Evolutionary conservation across 2,113 vertebrate species (phyloP).

Genomic region (Muntiacus reevesi): DNA sequence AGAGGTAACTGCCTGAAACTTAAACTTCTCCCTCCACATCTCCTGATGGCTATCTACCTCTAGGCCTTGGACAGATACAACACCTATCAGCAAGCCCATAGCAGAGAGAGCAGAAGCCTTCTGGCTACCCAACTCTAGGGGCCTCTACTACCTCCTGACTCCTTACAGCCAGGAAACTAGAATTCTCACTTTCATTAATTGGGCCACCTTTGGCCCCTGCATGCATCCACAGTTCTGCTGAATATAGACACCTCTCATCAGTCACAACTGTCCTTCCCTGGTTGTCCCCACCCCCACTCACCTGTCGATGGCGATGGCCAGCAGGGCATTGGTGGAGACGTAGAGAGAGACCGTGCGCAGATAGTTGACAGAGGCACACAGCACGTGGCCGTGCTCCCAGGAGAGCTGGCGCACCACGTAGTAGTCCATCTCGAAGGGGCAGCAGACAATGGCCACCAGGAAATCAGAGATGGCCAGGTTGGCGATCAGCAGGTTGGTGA

Average conservation of each 20-base stretch:
- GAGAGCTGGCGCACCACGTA: constrained; percentile 95
- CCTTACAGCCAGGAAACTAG: neutral
- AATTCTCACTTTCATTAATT: neutral
- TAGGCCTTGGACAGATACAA: neutral
- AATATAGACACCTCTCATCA: neutral
- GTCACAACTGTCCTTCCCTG: neutral
- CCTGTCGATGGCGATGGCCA: constrained; percentile 97
- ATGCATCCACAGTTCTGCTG: accelerated
- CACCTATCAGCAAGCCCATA: neutral
- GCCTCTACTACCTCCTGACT: neutral
- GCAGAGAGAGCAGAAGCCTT: neutral
- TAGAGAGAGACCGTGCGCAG: constrained; percentile 93
- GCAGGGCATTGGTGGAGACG: constrained; percentile 95
- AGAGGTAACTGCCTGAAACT: neutral
- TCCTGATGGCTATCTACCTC: neutral
- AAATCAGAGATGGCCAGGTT: constrained; percentile 97
- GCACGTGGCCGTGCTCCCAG: constrained; percentile 93
- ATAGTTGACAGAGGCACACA: constrained; percentile 95
- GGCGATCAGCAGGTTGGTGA: constrained; percentile 96
- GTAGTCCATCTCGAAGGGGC: constrained; percentile 98
- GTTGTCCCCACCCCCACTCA: constrained; percentile 53
- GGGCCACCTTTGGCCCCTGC: neutral
- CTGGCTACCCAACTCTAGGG: neutral
- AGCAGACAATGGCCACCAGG: constrained; percentile 95
- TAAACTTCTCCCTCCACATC: neutral